Evolutionary conservation across 2,113 vertebrate species (phyloP), one percentile per base, ranked within the genome.

Genomic region (Pseudopodoces humilis): DNA sequence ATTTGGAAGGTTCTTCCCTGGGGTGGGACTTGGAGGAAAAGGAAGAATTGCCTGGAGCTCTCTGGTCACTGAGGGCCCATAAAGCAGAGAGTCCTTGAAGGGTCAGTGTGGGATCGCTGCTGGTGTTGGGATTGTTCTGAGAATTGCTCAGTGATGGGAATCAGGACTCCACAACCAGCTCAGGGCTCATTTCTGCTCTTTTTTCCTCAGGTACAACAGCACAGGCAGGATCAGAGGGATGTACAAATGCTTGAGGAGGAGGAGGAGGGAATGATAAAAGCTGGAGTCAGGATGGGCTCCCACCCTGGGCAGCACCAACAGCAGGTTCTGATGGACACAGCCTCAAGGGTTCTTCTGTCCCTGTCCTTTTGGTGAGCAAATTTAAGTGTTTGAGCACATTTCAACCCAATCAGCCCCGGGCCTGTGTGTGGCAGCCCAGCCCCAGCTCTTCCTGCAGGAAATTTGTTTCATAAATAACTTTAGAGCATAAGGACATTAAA

Each of bases 391-490:
- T 50, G 64, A 24, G 43, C 72, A 28, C 30, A 15, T 86, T 72
- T 30, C 25, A 20, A 28, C 82, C 94, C 71, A 10, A 15, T 65
- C 75, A 28, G 14, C 15, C 9, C 46, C 7, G 55, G 70, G 33
- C 67, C 82, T 0, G 9, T 1, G 21, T 78, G 62, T 53, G 70
- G 83, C 31, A 78, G 46, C 74, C 63, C 77, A 31, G 52, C 22
- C 39, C 43, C 52, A 23, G 37, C 56, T 83, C 47, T n/a, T 68
- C 47, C 77, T 63, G 46, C 71, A 64, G 82, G 92, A 97, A 96
- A 95, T 93, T 43, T 67, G 64, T 89, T 96, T 95, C 90, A 88
- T 93, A 94, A 95, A 95, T 88, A 97, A 95, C 92, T 89, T 77
- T 1, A 46, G 90, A 95, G 91, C 94, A 84, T 77, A 83, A 94